A percentile compares a stretch with the other conserved stretches of the same genome.
Evolutionary conservation across 2,888 invertebrate genomes (phyloP).

Genomic region (Fragum sueziense): DNA sequence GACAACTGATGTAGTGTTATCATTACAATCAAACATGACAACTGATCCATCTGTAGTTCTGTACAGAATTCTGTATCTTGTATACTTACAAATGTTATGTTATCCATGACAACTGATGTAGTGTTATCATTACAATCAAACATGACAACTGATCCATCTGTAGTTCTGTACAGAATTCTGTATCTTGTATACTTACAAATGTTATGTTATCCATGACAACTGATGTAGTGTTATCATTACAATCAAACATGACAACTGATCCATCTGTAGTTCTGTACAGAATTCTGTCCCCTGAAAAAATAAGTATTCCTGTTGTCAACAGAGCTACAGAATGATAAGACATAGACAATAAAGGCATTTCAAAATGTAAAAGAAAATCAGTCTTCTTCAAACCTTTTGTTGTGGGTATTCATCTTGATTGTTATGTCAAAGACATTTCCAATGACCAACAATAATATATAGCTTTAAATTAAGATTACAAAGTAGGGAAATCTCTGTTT

Average conservation of each 20-base stretch:
- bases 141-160: slow-evolving; percentile 84
- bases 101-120: slow-evolving; percentile 85
- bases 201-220: slow-evolving; percentile 82
- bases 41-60: slow-evolving; percentile 42
- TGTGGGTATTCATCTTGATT: no score
- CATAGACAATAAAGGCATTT: no score
- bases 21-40: slow-evolving; percentile 91
- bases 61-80: slow-evolving; percentile 41
- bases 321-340: no score
- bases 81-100: slow-evolving; percentile 79
- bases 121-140: slow-evolving; percentile 89
- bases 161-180: slow-evolving; percentile 30
- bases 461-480: no score
- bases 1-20: slow-evolving; percentile 87
- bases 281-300: slow-evolving; percentile 34
- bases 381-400: no score
- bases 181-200: slow-evolving; percentile 73
- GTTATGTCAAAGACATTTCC: no score
- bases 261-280: slow-evolving; percentile 41
- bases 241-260: slow-evolving; percentile 88
- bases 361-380: no score
- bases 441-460: no score
- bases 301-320: no score
- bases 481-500: no score
- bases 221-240: slow-evolving; percentile 88